These are phyloP conservation scores for Callinectes sapidus DNA, from an alignment of 2,888 invertebrate genomes.

Conservation along the genomic window DNA sequence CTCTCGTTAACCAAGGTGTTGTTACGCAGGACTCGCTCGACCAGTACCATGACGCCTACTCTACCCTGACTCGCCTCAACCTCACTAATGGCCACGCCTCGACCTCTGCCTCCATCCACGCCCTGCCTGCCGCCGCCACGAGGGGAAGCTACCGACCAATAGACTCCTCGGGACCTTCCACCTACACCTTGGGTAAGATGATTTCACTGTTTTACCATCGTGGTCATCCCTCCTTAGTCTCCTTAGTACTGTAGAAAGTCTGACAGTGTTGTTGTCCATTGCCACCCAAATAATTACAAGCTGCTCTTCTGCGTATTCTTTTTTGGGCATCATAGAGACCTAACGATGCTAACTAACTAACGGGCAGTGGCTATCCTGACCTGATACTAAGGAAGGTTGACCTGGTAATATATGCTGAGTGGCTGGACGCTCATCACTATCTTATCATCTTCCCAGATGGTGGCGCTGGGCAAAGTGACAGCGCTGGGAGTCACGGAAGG, in stretches of 20 bases:
- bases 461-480: neutral
- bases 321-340: too few species aligned
- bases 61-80: constrained; percentile 28
- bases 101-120: neutral
- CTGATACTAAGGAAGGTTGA: too few species aligned
- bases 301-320: too few species aligned
- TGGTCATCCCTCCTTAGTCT: too few species aligned
- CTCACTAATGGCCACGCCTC: neutral
- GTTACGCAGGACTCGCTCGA: constrained; percentile 46
- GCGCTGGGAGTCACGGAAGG: neutral
- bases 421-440: too few species aligned
- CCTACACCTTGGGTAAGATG: constrained; percentile 16
- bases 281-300: too few species aligned
- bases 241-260: too few species aligned
- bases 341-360: too few species aligned
- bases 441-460: neutral
- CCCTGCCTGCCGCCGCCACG: too few species aligned
- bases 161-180: neutral
- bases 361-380: too few species aligned
- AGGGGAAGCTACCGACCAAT: constrained; percentile 9
- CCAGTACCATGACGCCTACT: constrained; percentile 55
- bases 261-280: too few species aligned
- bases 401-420: too few species aligned
- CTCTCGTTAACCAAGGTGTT: neutral
- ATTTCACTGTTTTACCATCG: neutral